Percentiles rank a stretch among this genome's conserved stretches.
phyloP scores from a whole-genome alignment of 37 sponge, comb jelly and placozoan species.

The Theonella swinhoei region DNA sequence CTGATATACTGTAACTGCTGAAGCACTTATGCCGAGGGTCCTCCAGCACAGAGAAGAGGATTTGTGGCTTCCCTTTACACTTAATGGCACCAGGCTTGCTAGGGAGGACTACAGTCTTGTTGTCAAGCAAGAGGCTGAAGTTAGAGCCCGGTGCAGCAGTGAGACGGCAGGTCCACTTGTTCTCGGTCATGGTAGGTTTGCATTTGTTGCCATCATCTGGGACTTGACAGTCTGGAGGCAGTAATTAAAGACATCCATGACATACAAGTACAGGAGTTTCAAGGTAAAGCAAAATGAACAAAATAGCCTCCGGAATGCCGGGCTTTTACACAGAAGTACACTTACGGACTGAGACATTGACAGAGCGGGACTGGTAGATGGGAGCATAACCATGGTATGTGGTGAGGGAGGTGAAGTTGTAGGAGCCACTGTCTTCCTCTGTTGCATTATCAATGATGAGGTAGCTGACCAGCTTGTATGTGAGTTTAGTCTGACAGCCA shows the following conservation, averaged over 20 bases:
- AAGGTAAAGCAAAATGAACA: too few relatives aligned
- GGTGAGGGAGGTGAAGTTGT: neutral
- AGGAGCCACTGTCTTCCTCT: neutral
- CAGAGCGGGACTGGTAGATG: neutral
- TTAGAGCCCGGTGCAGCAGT: neutral
- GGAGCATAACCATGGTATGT: neutral
- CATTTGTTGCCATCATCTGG: too few relatives aligned
- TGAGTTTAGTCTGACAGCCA: neutral
- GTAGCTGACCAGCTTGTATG: neutral
- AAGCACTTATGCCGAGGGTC: neutral
- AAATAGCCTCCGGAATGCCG: too few relatives aligned
- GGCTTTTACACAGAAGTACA: neutral
- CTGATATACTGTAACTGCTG: too few relatives aligned
- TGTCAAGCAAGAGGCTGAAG: neutral
- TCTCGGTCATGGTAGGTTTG: too few relatives aligned
- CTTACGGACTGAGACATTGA: neutral
- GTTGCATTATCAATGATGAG: neutral
- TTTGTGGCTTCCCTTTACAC: neutral
- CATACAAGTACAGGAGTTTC: too few relatives aligned
- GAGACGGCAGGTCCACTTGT: neutral
- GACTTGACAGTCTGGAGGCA: too few relatives aligned
- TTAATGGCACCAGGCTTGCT: neutral
- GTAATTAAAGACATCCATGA: too few relatives aligned
- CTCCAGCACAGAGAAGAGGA: neutral
- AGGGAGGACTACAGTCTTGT: neutral